A percentile compares a stretch with the other conserved stretches of the same genome.
phyloP scores from a whole-genome alignment of 1,140 invertebrate genomes.

The Drosophila guanche region DNA sequence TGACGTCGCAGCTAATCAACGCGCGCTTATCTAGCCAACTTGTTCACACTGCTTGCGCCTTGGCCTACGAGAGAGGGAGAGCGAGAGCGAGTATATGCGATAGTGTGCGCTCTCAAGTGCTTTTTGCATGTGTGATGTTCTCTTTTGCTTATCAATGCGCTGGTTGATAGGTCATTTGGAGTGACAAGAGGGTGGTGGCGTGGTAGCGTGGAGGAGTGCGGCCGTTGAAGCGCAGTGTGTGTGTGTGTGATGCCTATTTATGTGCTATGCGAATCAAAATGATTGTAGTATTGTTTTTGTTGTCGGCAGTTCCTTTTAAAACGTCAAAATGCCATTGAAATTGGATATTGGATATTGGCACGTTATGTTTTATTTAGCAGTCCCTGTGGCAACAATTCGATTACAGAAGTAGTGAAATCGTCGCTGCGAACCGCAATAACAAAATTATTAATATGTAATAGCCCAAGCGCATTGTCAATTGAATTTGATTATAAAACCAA shows the following conservation, averaged over 20 bases:
- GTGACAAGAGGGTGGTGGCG: neutral
- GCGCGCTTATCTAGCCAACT: conserved; percentile 73
- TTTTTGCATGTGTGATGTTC: conserved; percentile 10
- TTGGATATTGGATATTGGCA: conserved; percentile 63
- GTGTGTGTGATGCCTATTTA: conserved; percentile 26
- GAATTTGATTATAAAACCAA: conserved; percentile 17
- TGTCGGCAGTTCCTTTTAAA: conserved; percentile 32
- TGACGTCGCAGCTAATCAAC: conserved; percentile 69
- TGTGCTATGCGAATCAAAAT: conserved; percentile 54
- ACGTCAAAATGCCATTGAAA: conserved; percentile 59
- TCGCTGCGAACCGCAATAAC: conserved; percentile 9
- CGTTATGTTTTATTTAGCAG: conserved; percentile 45
- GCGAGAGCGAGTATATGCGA: conserved; percentile 1
- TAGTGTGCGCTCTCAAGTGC: conserved; percentile 39
- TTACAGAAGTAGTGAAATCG: conserved; percentile 24
- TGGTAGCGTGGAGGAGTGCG: neutral
- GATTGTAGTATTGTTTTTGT: conserved; percentile 25
- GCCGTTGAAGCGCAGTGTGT: conserved; percentile 25
- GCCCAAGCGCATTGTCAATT: conserved; percentile 23
- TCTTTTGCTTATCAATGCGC: conserved; percentile 54
- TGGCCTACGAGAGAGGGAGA: conserved; percentile 4
- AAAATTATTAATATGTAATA: conserved; percentile 19
- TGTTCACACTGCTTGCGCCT: conserved; percentile 20
- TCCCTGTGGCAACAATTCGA: conserved; percentile 47
- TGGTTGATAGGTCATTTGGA: conserved; percentile 49